Conservation (phyloP, 2,797 vertebrate species). For the Cuniculus paca region DNA sequence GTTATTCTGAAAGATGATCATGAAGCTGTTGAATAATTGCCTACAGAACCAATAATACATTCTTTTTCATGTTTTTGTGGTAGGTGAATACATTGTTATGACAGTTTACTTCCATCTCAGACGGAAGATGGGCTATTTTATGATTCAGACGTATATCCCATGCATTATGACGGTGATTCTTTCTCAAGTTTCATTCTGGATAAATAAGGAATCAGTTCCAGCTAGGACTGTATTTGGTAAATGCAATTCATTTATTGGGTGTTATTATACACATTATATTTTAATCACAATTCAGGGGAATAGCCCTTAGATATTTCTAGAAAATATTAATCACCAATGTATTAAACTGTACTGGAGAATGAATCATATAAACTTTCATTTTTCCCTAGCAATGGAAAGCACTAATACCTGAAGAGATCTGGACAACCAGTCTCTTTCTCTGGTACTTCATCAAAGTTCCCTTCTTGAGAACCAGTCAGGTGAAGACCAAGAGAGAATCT, state of each 20-base stretch:
- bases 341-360: conserved; percentile 45
- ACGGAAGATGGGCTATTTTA: conserved; percentile 99
- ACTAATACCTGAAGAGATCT: neutral
- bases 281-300: conserved; percentile 35
- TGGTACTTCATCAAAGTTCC: conserved; percentile 1
- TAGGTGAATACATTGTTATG: conserved; percentile 99
- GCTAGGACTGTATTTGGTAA: conserved; percentile 99
- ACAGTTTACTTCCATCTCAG: conserved; percentile 98
- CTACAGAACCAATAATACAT: neutral
- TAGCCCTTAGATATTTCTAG: neutral
- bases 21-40: conserved; percentile 2
- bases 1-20: conserved; percentile 59
- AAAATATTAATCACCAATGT: neutral
- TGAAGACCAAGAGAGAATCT: conserved; percentile 47
- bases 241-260: conserved; percentile 74
- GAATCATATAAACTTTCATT: conserved; percentile 54
- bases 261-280: conserved; percentile 53
- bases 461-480: neutral
- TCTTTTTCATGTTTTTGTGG: conserved; percentile 58
- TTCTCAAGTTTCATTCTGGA: conserved; percentile 99
- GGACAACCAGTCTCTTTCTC: neutral
- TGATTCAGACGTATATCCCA: conserved; percentile 99
- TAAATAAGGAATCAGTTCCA: conserved; percentile 99
- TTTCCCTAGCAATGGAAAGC: neutral
- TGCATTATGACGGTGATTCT: conserved; percentile 99